These are phyloP conservation scores for Hydractinia echinata DNA, from an alignment of 30 jellyfish, hydroid and myxozoan species.

Conservation along the genomic window DNA sequence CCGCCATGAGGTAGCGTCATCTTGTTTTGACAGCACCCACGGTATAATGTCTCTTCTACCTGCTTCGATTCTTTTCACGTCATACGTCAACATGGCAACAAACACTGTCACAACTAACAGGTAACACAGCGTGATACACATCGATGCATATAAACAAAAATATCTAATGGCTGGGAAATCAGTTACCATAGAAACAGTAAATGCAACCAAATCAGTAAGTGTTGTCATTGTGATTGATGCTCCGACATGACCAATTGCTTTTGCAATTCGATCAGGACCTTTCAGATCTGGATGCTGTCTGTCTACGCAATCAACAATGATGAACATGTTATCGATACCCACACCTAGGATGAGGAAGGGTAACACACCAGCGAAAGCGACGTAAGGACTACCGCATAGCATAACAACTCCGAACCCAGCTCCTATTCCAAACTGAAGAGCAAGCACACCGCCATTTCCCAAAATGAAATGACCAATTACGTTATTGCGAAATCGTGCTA, in stretches of 20 bases:
- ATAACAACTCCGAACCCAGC: conserved; percentile 78
- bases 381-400: conserved; percentile 69
- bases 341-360: conserved; percentile 96
- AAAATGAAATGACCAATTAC: conserved; percentile 70
- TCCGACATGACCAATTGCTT: conserved; percentile 72
- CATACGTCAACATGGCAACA: conserved; percentile 65
- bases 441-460: conserved; percentile 64
- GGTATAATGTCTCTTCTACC: conserved; percentile 60
- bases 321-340: conserved; percentile 92
- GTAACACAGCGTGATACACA: conserved; percentile 57
- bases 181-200: conserved; percentile 72
- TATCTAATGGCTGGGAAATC: conserved; percentile 81
- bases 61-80: conserved; percentile 63
- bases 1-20: conserved; percentile 53
- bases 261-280: conserved; percentile 63
- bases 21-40: conserved; percentile 35
- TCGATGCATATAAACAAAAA: conserved; percentile 84
- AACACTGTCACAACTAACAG: conserved; percentile 68
- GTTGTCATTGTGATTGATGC: conserved; percentile 94
- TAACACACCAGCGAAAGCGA: conserved; percentile 87
- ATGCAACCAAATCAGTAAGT: conserved; percentile 78
- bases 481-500: conserved; percentile 45
- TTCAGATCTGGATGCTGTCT: conserved; percentile 45
- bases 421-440: conserved; percentile 79
- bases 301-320: conserved; percentile 70